Evolutionary conservation across 2,797 vertebrate species (phyloP), one percentile per base, ranked within the genome.

Genomic region (Malacoctenus gilli): DNA sequence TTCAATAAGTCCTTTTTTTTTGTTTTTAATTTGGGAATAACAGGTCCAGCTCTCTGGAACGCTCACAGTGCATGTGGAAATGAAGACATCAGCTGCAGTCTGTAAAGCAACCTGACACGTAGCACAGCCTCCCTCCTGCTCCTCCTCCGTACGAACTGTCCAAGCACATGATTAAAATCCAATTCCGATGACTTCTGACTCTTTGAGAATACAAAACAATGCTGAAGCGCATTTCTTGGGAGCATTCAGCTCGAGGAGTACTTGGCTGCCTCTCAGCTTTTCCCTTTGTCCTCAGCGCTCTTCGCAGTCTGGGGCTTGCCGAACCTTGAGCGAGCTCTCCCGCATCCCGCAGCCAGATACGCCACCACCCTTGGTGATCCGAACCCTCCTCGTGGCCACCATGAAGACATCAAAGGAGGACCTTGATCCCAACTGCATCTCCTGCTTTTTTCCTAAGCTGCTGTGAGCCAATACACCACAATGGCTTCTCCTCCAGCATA

Each of bases 81-180:
- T 28, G 5, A 28, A 28, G 25, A 28, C 25, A 28, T 28, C 25
- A 5, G 25, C 25, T 28, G 25, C 25, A 28, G 25, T 9, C 9
- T 28, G 25, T 28, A 28, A 28, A 6, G 5, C 6, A 28, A 28
- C 25, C 1, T 2, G 25, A 5, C 25, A 5, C 25, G 9, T 6
- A 28, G 9, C 25, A 9, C 25, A 28, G 25, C 25, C 25, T n/a
- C n/a, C n/a, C 5, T 28, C 9, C 25, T 28, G 25, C 25, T 32
- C 39, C 53, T 28, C 38, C 13, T 42, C n/a, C 37, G 41, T 30
- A 5, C 2, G 55, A 31, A 6, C 4, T 18, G 34, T 32, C 28
- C n/a, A n/a, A n/a, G n/a, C n/a, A n/a, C n/a, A n/a, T n/a, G 39
- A 57, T 59, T 67, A 53, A 54, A 63, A 54, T 57, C 46, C 50